Base-by-base conservation (phyloP, 2,797 vertebrate species). In the Tangara arthus region DNA sequence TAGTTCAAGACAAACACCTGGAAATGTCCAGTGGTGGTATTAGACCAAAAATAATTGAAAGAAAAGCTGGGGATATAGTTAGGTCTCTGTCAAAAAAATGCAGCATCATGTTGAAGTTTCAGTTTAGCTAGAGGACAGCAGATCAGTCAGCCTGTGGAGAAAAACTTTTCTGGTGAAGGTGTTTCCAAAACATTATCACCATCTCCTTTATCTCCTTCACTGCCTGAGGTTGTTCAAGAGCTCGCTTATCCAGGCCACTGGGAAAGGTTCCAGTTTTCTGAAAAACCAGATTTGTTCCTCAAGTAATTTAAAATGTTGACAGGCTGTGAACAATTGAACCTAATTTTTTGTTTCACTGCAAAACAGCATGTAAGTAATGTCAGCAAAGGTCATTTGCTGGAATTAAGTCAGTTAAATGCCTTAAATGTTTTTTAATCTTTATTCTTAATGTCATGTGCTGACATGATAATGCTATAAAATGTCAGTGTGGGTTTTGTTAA, bases 361-460 rank as follows among this genome's bases (percentile, higher is more conserved):
- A 86, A 85, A 81, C 30, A 82, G 10, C 55, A 65, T 93, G 88
- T 83, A 81, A 88, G 20, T 93, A 83, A 72, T 66, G 70, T 77
- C 70, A 82, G 57, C 60, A 82, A 93, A 90, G 16, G 59, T 76
- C 47, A 76, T 41, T 76, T 85, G 44, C 23, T 73, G 49, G 22
- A 94, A 94, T 89, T 64, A 92, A 91, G 44, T 91, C 69, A 55
- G 42, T 69, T 83, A 86, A 93, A 88, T 39, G 28, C 9, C 76
- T 90, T 65, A 90, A 75, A 90, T 57, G 15, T 72, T 93, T 84
- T 94, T 86, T 44, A 78, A 69, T 75, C 68, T 78, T 87, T 53
- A 78, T 46, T 71, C 39, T 41, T 76, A 91, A 93, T 86, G 39
- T 37, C 53, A 55, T 71, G 19, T 68, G n/a, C 39, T 90, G 57